phyloP scores from a whole-genome alignment of 2,797 vertebrate species.

The Notolepis coatsorum region DNA sequence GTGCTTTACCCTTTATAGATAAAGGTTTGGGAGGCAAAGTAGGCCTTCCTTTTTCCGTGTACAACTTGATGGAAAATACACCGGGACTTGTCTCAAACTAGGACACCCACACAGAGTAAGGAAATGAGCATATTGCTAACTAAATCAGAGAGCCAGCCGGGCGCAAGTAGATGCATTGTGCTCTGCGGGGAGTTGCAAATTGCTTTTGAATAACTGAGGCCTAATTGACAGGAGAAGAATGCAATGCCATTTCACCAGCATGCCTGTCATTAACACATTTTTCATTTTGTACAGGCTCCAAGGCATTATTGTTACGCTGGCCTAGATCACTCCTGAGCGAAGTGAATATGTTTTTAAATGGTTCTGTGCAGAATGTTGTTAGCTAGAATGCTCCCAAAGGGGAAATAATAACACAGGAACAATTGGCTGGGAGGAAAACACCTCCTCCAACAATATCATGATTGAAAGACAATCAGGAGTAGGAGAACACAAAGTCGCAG shows the following conservation, averaged over 20 bases:
- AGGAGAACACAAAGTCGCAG: slow-evolving; percentile 54
- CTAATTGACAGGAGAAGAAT: slow-evolving; percentile 78
- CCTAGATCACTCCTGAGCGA: slow-evolving; percentile 64
- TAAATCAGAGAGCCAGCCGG: slow-evolving; percentile 45
- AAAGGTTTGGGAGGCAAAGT: no score
- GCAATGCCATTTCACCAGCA: slow-evolving; percentile 57
- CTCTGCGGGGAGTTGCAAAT: slow-evolving; percentile 70
- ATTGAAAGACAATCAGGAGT: slow-evolving; percentile 63
- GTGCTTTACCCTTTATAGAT: no score
- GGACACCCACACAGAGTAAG: slow-evolving; percentile 51
- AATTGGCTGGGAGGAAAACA: slow-evolving; percentile 74
- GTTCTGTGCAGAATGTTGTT: slow-evolving; percentile 72
- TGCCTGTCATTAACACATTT: slow-evolving; percentile 72
- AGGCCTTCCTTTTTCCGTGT: not conserved
- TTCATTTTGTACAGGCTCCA: slow-evolving; percentile 69
- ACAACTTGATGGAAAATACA: slow-evolving; percentile 9
- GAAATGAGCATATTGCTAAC: slow-evolving; percentile 63
- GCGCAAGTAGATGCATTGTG: slow-evolving; percentile 62
- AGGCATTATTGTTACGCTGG: slow-evolving; percentile 69
- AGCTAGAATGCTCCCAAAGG: slow-evolving; percentile 64
- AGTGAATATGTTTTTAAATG: slow-evolving; percentile 73
- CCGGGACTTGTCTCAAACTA: slow-evolving; percentile 41
- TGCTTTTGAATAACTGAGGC: slow-evolving; percentile 73
- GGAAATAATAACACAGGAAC: slow-evolving; percentile 63
- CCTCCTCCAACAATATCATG: slow-evolving; percentile 69